Conservation (phyloP, 2,113 vertebrate species). For the Dasyornis broadbenti region DNA sequence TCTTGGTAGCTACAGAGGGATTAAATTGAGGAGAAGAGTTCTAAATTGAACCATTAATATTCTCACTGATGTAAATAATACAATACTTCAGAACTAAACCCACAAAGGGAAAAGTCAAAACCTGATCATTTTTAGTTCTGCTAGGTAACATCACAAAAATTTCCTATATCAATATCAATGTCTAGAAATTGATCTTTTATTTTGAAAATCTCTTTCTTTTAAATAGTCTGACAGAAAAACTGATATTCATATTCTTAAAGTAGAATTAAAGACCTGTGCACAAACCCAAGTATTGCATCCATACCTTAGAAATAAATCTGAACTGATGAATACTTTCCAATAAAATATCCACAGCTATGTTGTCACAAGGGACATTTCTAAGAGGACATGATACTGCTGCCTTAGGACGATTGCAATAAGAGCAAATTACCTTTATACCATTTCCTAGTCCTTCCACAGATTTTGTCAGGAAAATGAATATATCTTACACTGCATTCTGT, state of each 20-base stretch:
- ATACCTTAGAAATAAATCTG: neutral
- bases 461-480: conserved; percentile 43
- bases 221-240: neutral
- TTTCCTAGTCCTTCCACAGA: conserved; percentile 38
- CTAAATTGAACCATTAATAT: neutral
- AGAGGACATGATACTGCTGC: neutral
- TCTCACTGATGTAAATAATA: neutral
- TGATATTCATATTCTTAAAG: neutral
- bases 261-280: neutral
- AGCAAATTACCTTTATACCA: conserved; percentile 40
- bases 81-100: neutral
- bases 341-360: neutral
- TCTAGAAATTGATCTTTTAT: neutral
- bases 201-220: neutral
- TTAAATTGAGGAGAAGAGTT: neutral
- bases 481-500: conserved; percentile 8
- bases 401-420: neutral
- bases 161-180: neutral
- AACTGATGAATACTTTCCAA: neutral
- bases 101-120: neutral
- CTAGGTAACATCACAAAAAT: neutral
- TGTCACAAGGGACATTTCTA: neutral
- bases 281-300: neutral
- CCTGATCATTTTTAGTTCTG: neutral
- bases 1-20: neutral